Conservation (phyloP, 1,140 invertebrate genomes). For the Pentalonia nigronervosa region DNA sequence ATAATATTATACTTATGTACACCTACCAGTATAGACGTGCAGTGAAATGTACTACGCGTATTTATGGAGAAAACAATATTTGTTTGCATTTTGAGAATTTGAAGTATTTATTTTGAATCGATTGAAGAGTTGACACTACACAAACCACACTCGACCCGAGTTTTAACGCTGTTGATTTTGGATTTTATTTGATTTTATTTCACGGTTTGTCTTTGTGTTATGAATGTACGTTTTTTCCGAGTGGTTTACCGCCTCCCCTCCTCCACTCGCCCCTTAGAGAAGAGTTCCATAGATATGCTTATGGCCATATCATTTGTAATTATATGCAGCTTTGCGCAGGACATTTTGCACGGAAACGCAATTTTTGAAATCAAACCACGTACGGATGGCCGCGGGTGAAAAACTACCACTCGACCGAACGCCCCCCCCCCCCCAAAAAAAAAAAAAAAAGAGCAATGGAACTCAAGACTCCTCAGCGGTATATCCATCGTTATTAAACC, state of each 20-base stretch:
- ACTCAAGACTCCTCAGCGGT: not conserved
- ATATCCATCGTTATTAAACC: not conserved
- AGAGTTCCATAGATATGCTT: not conserved
- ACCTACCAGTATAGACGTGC: no score
- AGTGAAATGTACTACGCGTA: not conserved
- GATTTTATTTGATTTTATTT: not conserved
- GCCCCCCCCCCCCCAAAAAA: no score
- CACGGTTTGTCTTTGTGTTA: not conserved
- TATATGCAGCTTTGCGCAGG: not conserved
- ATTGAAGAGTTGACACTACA: not conserved
- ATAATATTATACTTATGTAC: no score
- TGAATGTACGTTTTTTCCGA: not conserved
- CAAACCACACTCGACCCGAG: not conserved
- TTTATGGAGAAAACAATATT: not conserved
- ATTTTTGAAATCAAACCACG: not conserved
- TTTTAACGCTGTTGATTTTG: not conserved
- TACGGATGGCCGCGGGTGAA: not conserved
- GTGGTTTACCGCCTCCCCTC: not conserved
- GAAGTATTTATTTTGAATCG: conserved; percentile 9
- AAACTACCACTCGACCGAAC: not conserved
- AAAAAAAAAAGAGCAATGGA: no score
- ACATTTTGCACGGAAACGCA: not conserved
- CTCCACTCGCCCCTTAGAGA: not conserved
- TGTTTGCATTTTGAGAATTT: not conserved
- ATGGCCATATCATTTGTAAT: not conserved